phyloP scores from a whole-genome alignment of 2,113 vertebrate species.

The Microcebus ravelobensis region DNA sequence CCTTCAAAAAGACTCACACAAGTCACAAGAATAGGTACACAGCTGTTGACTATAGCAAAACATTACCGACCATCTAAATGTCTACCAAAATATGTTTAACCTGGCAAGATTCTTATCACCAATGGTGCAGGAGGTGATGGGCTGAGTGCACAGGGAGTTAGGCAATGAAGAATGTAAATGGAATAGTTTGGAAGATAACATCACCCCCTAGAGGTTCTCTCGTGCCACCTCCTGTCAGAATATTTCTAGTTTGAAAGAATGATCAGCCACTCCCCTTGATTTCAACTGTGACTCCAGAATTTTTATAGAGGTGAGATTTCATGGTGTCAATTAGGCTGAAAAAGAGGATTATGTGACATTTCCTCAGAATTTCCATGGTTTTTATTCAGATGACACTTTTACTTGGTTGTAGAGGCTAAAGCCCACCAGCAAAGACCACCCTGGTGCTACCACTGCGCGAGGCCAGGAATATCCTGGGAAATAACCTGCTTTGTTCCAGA shows the following conservation, averaged over 20 bases:
- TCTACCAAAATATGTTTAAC: neutral
- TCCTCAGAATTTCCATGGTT: neutral
- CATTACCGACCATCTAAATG: neutral
- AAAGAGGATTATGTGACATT: neutral
- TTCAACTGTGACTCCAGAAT: neutral
- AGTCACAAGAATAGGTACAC: neutral
- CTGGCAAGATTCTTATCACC: neutral
- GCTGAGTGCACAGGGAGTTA: no score
- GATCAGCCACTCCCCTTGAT: neutral
- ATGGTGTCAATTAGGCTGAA: neutral
- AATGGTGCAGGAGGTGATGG: neutral
- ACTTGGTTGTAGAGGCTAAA: neutral
- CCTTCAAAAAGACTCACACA: neutral
- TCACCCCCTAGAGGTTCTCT: neutral
- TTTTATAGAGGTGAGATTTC: neutral
- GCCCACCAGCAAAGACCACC: neutral
- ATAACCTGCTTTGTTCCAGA: neutral
- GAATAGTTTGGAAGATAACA: neutral
- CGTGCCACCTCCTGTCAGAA: neutral
- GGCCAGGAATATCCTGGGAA: neutral
- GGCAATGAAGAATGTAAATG: no score
- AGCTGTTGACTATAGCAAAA: neutral
- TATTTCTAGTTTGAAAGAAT: neutral
- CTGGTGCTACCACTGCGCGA: neutral
- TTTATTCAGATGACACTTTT: neutral